Evolutionary conservation across 1,140 invertebrate species (phyloP), one percentile per base, ranked within the genome.

Genomic region (Adoxophyes honmai): DNA sequence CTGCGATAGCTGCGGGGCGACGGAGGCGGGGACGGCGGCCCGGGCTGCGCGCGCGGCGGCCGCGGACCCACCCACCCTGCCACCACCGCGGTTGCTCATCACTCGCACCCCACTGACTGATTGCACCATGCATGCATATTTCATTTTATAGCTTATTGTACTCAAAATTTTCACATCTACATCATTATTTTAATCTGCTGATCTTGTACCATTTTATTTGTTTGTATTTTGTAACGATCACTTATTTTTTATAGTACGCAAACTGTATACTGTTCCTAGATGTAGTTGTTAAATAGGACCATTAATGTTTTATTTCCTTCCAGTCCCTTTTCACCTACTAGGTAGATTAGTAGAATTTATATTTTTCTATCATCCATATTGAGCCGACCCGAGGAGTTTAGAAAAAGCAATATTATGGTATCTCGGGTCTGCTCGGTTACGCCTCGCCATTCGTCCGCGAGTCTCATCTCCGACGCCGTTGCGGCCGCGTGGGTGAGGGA

Each of bases 1-100:
- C 90, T 90, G 84, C 89, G 89, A 86, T 85, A 88, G 90, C 90
- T 90, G 89, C 89, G 90, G 90, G 90, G 88, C 88, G 78, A 82
- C 76, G 85, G 82, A 86, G 81, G 85, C 87, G 89, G 89, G 87
- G 89, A 84, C 84, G 86, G 89, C 85, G 86, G 88, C 84, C 71
- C 74, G 66, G 72, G 81, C 37, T 33, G 54, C 21, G 38, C 28
- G 21, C 82, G 70, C 62, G 73, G 68, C 64, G 57, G 64, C 70
- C 62, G 65, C 59, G 66, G 21, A 7, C 62, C 62, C 57, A 54
- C 62, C 68, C 66, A 64, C 55, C 66, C 67, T 61, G 70, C 62
- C 62, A 66, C 52, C 59, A 58, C 57, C 37, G 64, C 73, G 71
- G 68, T 28, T 35, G 57, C 67, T 65, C 66, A 66, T 62, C 67